A percentile compares a stretch with the other conserved stretches of the same genome.
These are phyloP conservation scores for Hymenochirus boettgeri DNA, from an alignment of 2,113 vertebrate genomes.

Conservation along the genomic window DNA sequence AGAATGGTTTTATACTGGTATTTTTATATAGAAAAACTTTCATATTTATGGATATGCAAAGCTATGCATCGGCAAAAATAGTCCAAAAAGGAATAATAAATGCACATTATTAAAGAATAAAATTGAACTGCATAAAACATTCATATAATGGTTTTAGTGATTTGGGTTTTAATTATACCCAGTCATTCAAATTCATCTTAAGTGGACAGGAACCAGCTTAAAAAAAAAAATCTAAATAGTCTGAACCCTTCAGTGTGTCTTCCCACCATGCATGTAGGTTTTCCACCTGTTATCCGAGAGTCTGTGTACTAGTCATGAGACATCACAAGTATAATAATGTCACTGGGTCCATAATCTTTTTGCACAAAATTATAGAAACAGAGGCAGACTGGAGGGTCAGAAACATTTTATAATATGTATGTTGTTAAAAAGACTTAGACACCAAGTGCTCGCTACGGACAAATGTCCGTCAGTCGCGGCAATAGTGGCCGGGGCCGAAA, in stretches of 20 bases:
- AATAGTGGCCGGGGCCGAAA: no score
- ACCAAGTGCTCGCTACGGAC: no score
- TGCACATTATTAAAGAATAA: slow-evolving; percentile 38
- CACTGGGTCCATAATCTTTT: background rate
- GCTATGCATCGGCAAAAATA: slow-evolving; percentile 38
- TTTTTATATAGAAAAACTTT: slow-evolving; percentile 27
- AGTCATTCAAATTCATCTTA: slow-evolving; percentile 27
- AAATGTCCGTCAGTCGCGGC: no score
- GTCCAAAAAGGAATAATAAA: slow-evolving; percentile 37
- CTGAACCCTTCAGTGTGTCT: background rate
- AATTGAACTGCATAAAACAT: slow-evolving; percentile 40
- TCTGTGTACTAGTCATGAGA: background rate
- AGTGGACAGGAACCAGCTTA: slow-evolving; percentile 31
- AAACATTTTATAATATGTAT: no score
- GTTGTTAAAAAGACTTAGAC: no score
- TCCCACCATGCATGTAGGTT: background rate
- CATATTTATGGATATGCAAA: slow-evolving; percentile 34
- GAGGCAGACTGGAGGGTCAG: no score
- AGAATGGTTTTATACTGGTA: slow-evolving; percentile 25
- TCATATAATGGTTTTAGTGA: slow-evolving; percentile 29
- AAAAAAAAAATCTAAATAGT: background rate
- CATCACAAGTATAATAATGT: background rate
- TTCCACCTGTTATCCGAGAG: background rate
- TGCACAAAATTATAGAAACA: no score
- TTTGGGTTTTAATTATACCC: slow-evolving; percentile 39